Percentiles rank a stretch among this genome's conserved stretches.
phyloP scores from a whole-genome alignment of 2,888 invertebrate species.

The Heliconius aoede region DNA sequence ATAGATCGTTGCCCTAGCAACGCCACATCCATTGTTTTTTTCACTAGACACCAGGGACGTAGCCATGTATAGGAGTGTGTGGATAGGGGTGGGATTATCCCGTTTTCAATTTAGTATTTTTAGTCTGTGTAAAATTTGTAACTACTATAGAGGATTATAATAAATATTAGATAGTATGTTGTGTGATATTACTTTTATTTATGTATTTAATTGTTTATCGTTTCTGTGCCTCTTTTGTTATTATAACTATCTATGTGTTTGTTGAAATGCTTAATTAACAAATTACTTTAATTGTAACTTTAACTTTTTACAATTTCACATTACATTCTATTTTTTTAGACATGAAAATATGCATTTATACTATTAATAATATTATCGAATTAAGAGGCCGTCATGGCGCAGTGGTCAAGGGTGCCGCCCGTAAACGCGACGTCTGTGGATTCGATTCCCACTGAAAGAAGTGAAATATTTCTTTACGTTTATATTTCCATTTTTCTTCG shows the following conservation, averaged over 20 bases:
- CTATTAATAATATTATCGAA: too few relatives aligned
- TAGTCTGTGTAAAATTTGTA: neutral
- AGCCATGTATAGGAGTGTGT: constrained; percentile 51
- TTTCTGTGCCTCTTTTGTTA: neutral
- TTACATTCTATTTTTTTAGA: neutral
- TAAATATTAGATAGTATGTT: neutral
- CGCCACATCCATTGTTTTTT: constrained; percentile 79
- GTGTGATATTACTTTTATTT: neutral
- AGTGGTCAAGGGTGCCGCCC: too few relatives aligned
- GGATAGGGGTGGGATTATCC: constrained; percentile 32
- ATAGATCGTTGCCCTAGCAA: constrained; percentile 57
- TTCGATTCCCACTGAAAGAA: too few relatives aligned
- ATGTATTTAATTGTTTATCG: neutral
- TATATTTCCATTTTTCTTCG: too few relatives aligned
- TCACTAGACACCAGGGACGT: constrained; percentile 70
- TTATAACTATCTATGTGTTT: neutral
- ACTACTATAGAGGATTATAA: neutral
- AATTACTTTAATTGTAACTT: neutral
- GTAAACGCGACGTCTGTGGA: too few relatives aligned
- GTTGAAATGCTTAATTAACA: neutral
- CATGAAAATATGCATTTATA: neutral
- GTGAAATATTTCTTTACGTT: too few relatives aligned
- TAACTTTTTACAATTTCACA: neutral
- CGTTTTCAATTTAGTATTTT: neutral
- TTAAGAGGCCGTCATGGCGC: too few relatives aligned